Evolutionary conservation across 2,888 invertebrate genomes (phyloP).

Genomic region (Latrodectus hesperus): DNA sequence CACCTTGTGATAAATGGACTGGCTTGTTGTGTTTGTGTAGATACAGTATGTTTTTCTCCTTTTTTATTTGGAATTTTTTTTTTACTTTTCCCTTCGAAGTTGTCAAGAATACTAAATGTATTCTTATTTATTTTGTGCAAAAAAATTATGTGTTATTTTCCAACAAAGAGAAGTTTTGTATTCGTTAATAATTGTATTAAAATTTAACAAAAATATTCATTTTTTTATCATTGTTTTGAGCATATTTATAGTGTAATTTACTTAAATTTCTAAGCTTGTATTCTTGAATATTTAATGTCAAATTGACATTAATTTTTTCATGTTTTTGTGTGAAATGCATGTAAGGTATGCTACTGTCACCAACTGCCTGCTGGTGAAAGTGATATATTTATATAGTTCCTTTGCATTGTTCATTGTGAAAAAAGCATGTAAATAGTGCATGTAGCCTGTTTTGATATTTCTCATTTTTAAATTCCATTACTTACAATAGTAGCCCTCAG

Average conservation of each 20-base stretch:
- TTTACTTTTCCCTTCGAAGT: too few species aligned
- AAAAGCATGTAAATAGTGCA: constrained; percentile 2
- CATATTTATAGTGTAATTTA: too few species aligned
- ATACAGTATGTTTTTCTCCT: constrained; percentile 5
- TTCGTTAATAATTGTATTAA: too few species aligned
- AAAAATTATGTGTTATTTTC: too few species aligned
- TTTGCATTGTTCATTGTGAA: constrained; percentile 4
- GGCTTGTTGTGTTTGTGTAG: constrained; percentile 40
- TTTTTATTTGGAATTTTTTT: too few species aligned
- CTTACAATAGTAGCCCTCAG: not conserved
- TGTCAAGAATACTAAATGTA: constrained; percentile 33
- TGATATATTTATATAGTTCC: constrained; percentile 7
- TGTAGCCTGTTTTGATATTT: not conserved
- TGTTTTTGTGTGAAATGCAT: not conserved
- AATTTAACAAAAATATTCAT: too few species aligned
- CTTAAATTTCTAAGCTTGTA: too few species aligned
- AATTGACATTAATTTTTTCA: too few species aligned
- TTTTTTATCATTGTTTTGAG: too few species aligned
- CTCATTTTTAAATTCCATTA: not conserved
- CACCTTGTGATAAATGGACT: constrained; percentile 63
- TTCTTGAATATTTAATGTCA: too few species aligned
- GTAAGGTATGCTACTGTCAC: not conserved
- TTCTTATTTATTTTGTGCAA: constrained; percentile 32
- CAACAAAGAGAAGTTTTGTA: too few species aligned
- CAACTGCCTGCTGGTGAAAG: not conserved